Conservation (phyloP, 2,113 vertebrate genomes). For the Hyla sarda region DNA sequence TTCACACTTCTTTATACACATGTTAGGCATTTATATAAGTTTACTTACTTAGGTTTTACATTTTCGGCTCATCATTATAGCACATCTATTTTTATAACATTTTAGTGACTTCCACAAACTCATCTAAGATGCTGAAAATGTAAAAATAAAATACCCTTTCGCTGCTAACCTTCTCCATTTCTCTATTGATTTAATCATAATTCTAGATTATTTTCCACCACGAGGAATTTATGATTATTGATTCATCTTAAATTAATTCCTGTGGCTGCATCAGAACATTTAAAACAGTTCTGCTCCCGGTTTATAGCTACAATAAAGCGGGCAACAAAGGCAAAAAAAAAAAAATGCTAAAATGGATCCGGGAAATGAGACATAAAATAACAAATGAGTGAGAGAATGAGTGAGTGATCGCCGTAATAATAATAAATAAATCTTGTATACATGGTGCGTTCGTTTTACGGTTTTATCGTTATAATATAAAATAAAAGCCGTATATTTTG, state of each 20-base stretch:
- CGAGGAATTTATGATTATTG: slow-evolving; percentile 10
- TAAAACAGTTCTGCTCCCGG: background rate
- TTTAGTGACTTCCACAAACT: background rate
- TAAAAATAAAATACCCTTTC: background rate
- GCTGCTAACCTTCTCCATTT: background rate
- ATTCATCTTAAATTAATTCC: background rate
- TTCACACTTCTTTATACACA: background rate
- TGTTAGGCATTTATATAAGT: too few relatives aligned
- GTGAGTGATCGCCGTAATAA: background rate
- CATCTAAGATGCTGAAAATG: background rate
- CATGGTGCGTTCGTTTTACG: background rate
- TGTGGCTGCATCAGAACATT: background rate
- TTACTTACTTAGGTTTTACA: background rate
- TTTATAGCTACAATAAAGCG: background rate
- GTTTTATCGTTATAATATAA: too few relatives aligned
- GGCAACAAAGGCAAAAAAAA: background rate
- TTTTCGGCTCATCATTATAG: background rate
- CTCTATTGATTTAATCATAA: slow-evolving; percentile 8
- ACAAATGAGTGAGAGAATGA: background rate
- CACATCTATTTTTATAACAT: background rate
- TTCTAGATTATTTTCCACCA: background rate
- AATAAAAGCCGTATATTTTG: too few relatives aligned
- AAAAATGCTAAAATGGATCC: background rate
- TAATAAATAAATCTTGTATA: background rate
- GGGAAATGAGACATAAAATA: background rate